phyloP scores from a whole-genome alignment of 1,140 invertebrate genomes.

The Dysdera silvatica region DNA sequence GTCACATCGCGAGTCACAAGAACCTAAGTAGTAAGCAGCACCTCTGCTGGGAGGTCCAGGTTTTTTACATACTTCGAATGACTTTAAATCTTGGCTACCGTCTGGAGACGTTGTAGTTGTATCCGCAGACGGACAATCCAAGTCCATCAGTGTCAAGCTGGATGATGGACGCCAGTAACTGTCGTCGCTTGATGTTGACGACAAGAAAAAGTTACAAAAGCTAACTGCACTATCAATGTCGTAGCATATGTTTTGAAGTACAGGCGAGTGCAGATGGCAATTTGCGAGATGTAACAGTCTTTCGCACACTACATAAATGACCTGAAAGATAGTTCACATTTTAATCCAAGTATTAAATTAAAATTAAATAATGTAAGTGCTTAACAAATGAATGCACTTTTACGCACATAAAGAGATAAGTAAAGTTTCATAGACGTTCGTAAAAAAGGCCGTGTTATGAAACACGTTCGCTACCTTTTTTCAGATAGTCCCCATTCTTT shows the following conservation, averaged over 20 bases:
- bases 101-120: constrained; percentile 14
- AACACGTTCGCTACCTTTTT: too few species aligned
- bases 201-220: constrained; percentile 23
- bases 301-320: constrained; percentile 66
- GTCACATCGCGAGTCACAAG: constrained; percentile 22
- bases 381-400: too few species aligned
- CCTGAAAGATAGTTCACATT: too few species aligned
- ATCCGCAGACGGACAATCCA: constrained; percentile 16
- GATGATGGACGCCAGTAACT: constrained; percentile 40
- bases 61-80: background rate
- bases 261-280: constrained; percentile 20
- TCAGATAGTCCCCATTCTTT: too few species aligned
- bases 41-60: constrained; percentile 23
- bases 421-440: too few species aligned
- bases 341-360: too few species aligned
- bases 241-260: constrained; percentile 19
- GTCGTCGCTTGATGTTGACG: constrained; percentile 13
- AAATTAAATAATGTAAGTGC: too few species aligned
- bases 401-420: too few species aligned
- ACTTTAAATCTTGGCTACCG: constrained; percentile 13
- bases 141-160: constrained; percentile 32
- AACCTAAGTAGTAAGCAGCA: constrained; percentile 22
- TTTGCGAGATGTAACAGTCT: constrained; percentile 56
- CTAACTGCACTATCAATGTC: constrained; percentile 19
- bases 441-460: too few species aligned